phyloP scores from a whole-genome alignment of 2,113 vertebrate genomes.

The Barnardius zonarius region DNA sequence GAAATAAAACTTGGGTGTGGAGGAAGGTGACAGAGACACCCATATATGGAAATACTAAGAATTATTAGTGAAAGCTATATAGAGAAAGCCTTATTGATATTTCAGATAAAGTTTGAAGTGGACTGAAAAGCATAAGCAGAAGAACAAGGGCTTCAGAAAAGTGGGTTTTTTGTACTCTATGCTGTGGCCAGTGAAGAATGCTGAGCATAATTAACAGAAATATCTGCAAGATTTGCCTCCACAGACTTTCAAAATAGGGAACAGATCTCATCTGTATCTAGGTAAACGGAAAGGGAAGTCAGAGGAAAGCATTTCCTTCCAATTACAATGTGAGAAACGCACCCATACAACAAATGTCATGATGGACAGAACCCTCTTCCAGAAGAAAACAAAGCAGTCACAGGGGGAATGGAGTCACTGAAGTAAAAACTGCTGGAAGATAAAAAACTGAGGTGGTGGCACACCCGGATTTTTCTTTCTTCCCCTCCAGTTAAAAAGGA shows the following conservation, averaged over 20 bases:
- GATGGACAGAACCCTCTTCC: neutral
- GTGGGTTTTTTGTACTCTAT: neutral
- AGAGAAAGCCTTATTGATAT: neutral
- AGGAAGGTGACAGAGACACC: neutral
- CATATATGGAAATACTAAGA: neutral
- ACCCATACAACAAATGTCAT: neutral
- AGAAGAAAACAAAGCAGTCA: neutral
- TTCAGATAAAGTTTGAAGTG: neutral
- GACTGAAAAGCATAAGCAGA: neutral
- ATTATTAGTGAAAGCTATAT: neutral
- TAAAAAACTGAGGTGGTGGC: neutral
- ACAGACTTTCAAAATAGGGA: neutral
- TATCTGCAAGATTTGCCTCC: neutral
- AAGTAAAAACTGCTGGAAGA: neutral
- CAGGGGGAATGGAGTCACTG: neutral
- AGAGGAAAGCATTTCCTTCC: neutral
- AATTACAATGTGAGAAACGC: neutral
- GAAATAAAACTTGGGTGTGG: neutral
- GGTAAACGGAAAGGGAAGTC: neutral
- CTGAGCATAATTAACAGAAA: neutral
- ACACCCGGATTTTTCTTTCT: neutral
- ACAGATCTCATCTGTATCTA: neutral
- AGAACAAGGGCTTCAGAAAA: neutral
- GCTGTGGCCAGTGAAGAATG: neutral
- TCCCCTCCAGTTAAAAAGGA: neutral